Evolutionary conservation across 2,888 invertebrate genomes (phyloP).

Genomic region (Folsomia manolachei): DNA sequence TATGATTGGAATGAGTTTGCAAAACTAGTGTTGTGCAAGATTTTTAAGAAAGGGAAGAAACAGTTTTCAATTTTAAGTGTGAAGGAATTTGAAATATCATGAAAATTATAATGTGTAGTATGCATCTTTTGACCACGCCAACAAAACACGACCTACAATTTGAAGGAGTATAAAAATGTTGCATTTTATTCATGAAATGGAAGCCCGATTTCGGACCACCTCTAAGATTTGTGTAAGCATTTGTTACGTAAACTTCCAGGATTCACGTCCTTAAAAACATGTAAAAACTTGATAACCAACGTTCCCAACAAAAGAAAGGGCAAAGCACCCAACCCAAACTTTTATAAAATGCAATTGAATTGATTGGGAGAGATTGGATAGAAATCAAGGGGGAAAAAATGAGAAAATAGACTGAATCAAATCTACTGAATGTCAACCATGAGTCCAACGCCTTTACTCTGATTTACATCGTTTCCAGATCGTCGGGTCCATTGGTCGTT

Average conservation of each 20-base stretch:
- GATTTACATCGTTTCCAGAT: constrained; percentile 17
- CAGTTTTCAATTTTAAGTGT: no score
- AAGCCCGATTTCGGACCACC: neutral
- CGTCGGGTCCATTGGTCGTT: constrained; percentile 5
- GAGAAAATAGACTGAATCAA: neutral
- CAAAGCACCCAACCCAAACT: neutral
- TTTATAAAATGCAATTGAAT: no score
- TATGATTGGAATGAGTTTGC: neutral
- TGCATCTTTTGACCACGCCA: neutral
- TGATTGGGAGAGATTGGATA: neutral
- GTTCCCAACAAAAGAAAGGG: neutral
- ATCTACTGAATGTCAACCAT: neutral
- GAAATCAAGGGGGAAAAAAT: no score
- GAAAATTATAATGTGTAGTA: no score
- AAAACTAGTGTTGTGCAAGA: no score
- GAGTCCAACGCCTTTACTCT: neutral
- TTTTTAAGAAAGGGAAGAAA: no score
- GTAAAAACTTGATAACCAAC: no score
- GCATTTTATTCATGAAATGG: neutral
- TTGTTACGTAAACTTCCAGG: no score
- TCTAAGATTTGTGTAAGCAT: no score
- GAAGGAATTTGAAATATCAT: no score
- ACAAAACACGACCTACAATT: neutral
- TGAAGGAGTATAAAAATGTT: neutral
- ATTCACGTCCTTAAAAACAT: no score